Base-by-base conservation (phyloP, 2,113 vertebrate genomes). In the Xyrauchen texanus region DNA sequence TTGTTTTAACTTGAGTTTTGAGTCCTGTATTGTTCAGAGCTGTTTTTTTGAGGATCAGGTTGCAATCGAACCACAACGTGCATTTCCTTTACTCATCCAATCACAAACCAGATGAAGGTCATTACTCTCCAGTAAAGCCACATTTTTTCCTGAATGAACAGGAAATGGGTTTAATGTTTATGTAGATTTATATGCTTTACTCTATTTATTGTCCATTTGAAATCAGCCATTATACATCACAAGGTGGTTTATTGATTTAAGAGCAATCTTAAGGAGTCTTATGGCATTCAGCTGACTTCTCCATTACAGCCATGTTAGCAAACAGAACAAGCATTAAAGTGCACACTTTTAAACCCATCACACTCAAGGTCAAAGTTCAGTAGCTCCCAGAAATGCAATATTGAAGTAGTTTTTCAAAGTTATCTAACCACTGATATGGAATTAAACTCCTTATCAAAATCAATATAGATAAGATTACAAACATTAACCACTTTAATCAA, bases 301-400 rank as follows among this genome's bases (percentile, higher is more conserved):
- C 73, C 46, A 64, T 76, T 34, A 34, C 21, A 34, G 21, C 21
- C 21, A 34, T 34, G 21, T 34, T 34, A 34, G 21, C 21, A 34
- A 34, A 34, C 21, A 34, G 21, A 34, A 34, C 21, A 64, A 65
- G 46, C 61, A 64, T 65, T 64, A 53, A 76, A 76, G 73, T 53
- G 62, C 47, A 65, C 5, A 51, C 15, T 34, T 34, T 34, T 34
- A 34, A 34, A 34, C 21, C 21, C 21, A 34, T 34, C 62, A 55
- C 74, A 45, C 16, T 51, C 9, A 44, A 45, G 62, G 74, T 64
- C 21, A 66, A 55, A 16, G 62, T 65, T 65, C 62, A 65, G 1
- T 6, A 3, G 1, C n/a, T 4, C n/a, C 13, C 55, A 58, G 0
- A 7, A 21, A 16, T 15, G 63, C 45, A 72, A 60, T 5, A 8